Conservation (phyloP, 2,113 vertebrate species). For the Fukomys damarensis region DNA sequence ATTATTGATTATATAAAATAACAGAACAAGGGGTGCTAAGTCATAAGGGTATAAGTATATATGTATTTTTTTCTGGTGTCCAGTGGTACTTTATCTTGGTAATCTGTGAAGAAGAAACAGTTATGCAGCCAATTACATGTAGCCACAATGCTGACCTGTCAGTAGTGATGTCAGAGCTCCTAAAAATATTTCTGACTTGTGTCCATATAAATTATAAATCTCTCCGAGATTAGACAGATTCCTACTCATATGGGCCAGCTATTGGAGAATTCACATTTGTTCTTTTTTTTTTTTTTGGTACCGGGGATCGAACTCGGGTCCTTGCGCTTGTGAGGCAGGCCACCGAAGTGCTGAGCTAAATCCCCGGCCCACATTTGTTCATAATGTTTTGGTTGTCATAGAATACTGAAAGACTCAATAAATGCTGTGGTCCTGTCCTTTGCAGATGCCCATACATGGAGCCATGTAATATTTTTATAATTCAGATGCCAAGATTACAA, state of each 20-base stretch:
- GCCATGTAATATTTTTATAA: slow-evolving; percentile 18
- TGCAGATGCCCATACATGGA: neutral
- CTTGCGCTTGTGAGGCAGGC: no score
- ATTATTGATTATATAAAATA: slow-evolving; percentile 27
- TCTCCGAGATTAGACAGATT: neutral
- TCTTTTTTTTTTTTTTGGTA: no score
- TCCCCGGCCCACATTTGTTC: slow-evolving; percentile 37
- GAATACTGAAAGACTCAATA: slow-evolving; percentile 7
- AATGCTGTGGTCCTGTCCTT: neutral
- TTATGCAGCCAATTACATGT: neutral
- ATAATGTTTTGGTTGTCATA: slow-evolving; percentile 14
- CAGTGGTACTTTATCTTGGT: neutral
- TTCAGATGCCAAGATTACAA: neutral
- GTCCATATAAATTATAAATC: slow-evolving; percentile 33
- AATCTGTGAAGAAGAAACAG: slow-evolving; percentile 46
- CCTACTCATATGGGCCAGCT: neutral
- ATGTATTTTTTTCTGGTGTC: neutral
- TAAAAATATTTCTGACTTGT: slow-evolving; percentile 68
- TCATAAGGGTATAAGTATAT: neutral
- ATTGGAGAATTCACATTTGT: slow-evolving; percentile 22
- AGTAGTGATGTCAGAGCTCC: slow-evolving; percentile 10
- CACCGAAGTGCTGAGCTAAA: no score
- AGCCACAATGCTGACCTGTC: neutral
- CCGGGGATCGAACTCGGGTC: no score
- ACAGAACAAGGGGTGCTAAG: neutral